Conservation (phyloP, 2,888 invertebrate species). For the Chouioia cunea region DNA sequence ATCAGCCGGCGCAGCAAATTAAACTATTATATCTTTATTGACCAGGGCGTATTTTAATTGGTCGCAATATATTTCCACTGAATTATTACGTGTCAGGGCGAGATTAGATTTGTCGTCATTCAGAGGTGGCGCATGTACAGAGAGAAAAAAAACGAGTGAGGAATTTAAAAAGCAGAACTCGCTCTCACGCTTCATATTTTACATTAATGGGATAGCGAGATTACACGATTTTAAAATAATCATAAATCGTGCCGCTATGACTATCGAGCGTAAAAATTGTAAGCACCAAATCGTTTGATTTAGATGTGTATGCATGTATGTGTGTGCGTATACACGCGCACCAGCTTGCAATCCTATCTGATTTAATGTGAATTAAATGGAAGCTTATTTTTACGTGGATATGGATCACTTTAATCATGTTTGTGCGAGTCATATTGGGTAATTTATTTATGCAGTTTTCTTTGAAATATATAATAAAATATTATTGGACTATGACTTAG, state of each 20-base stretch:
- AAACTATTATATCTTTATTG: slow-evolving; percentile 16
- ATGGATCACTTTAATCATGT: slow-evolving; percentile 26
- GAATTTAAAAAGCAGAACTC: slow-evolving; percentile 23
- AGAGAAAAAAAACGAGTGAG: slow-evolving; percentile 2
- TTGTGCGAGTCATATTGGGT: slow-evolving; percentile 25
- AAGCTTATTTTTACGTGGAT: slow-evolving; percentile 37
- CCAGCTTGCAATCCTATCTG: slow-evolving; percentile 14
- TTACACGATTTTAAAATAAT: slow-evolving; percentile 51
- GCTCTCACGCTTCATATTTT: slow-evolving; percentile 46
- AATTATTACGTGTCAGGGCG: slow-evolving; percentile 15
- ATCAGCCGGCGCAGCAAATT: neutral
- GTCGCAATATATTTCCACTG: slow-evolving; percentile 15
- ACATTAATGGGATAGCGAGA: slow-evolving; percentile 49
- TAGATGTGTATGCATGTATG: slow-evolving; percentile 19
- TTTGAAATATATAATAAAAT: no score
- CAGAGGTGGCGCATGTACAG: neutral
- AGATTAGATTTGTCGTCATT: slow-evolving; percentile 26
- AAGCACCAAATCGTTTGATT: slow-evolving; percentile 47
- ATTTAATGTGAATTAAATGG: slow-evolving; percentile 44
- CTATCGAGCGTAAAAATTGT: slow-evolving; percentile 50
- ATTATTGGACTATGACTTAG: no score
- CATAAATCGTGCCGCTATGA: slow-evolving; percentile 45
- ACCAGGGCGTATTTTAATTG: slow-evolving; percentile 27
- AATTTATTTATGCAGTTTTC: slow-evolving; percentile 35
- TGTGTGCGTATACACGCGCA: neutral